A percentile compares a stretch with the other conserved stretches of the same genome.
Conservation (phyloP, 1,140 invertebrate species). For the Drosophila burlai region DNA sequence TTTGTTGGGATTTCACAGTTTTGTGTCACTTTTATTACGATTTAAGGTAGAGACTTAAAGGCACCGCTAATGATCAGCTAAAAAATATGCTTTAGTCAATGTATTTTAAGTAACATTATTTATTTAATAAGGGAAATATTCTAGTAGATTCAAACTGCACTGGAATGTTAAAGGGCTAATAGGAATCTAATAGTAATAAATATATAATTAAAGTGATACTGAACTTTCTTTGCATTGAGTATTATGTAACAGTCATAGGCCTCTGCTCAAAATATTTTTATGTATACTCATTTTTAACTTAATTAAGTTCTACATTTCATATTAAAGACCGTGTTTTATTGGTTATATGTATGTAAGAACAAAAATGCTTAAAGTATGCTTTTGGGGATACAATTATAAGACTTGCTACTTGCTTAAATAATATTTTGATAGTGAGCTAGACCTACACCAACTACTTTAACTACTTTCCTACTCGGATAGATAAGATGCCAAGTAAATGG, state of each 20-base stretch:
- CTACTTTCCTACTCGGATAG: not conserved
- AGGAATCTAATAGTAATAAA: not conserved
- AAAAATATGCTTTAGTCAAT: not conserved
- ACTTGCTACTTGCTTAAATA: not conserved
- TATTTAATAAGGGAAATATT: not conserved
- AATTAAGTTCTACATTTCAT: not conserved
- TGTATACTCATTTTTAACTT: not conserved
- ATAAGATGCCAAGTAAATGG: not conserved
- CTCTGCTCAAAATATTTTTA: not conserved
- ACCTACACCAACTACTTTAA: too few species aligned
- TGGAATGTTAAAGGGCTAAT: not conserved
- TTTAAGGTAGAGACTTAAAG: not conserved
- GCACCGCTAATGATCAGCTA: not conserved
- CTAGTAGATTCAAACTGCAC: not conserved
- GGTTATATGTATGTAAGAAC: not conserved
- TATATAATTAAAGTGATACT: not conserved
- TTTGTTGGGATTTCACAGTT: not conserved
- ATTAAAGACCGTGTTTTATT: not conserved
- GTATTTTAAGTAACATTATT: not conserved
- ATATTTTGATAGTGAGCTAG: not conserved
- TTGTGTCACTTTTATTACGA: not conserved
- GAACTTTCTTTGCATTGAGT: not conserved
- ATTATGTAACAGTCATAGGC: not conserved
- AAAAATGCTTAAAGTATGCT: not conserved
- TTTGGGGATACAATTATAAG: slow-evolving; percentile 4